A percentile compares a stretch with the other conserved stretches of the same genome.
Conservation (phyloP, 2,797 vertebrate genomes). For the Urophycis tenuis region DNA sequence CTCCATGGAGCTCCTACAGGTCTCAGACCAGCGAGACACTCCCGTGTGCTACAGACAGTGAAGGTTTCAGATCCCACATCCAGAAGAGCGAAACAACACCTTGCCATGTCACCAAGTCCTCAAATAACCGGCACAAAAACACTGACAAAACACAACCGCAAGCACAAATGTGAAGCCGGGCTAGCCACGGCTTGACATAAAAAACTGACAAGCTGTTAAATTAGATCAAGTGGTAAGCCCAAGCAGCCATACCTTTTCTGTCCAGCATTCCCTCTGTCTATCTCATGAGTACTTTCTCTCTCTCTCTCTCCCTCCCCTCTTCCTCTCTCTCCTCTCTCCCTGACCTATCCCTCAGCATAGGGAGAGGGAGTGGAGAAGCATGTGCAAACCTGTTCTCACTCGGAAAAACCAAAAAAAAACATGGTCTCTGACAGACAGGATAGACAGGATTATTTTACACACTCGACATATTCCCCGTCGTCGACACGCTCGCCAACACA, state of each 20-base stretch:
- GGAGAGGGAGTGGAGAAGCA: slow-evolving; percentile 36
- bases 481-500: no score
- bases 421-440: slow-evolving; percentile 28
- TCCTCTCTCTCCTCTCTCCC: not conserved
- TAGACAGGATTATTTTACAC: slow-evolving; percentile 36
- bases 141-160: not conserved
- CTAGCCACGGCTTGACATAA: slow-evolving; percentile 2
- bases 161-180: not conserved
- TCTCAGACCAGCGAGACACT: no score
- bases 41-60: no score
- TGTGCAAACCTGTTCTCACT: slow-evolving; percentile 54
- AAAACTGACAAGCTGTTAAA: not conserved
- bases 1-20: no score
- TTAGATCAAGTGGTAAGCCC: slow-evolving; percentile 22
- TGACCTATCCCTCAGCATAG: slow-evolving; percentile 21
- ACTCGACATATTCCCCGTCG: not conserved
- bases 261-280: not conserved
- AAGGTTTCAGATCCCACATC: no score
- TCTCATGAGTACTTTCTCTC: not conserved
- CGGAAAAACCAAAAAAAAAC: slow-evolving; percentile 32
- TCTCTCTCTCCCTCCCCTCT: not conserved
- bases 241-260: slow-evolving; percentile 42
- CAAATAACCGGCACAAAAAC: no score
- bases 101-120: no score
- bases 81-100: no score